Evolutionary conservation across 2,888 invertebrate genomes (phyloP), one percentile per base, ranked within the genome.

Genomic region (Gnatocerus cornutus): DNA sequence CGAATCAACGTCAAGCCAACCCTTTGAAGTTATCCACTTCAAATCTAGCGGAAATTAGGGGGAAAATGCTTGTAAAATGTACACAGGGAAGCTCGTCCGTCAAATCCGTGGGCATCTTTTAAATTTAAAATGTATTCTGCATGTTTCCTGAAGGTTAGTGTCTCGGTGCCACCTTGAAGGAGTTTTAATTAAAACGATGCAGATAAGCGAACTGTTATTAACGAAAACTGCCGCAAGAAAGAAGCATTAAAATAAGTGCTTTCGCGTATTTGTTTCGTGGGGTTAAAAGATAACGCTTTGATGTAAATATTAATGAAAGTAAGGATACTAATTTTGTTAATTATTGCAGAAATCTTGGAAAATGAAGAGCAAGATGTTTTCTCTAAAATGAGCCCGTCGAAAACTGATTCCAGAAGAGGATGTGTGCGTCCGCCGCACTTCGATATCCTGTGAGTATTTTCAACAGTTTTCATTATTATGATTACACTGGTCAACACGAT

Each of bases 401-500:
- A 79, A 72, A 72, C 74, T 56, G 82, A 83, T 69, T 76, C 76
- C 68, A 74, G 77, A 73, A 78, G 74, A 79, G 79, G 80, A 81
- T 82, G 82, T 76, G 82, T 81, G 71, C 81, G 82, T 65, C 77
- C 83, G 43, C 83, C 83, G 67, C 81, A 82, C 74, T 83, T 83
- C 78, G 83, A 83, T 77, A 83, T 83, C 77, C 73, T 83, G 83
- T 83, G 76, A 82, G 83, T 83, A 33, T 3, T 9, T 33, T 33
- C 6, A 9, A 4, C 7, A 7, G n/a, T 33, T n/a, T 29, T 29
- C 7, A 29, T n/a, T n/a, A 29, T 5, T 29, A 5, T 7, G 29
- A 29, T 29, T n/a, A n/a, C n/a, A n/a, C n/a, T n/a, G n/a, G n/a
- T n/a, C n/a, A n/a, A n/a, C n/a, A n/a, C n/a, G n/a, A n/a, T n/a